Evolutionary conservation across 92 coral and sea anemone genomes (phyloP), one percentile per base, ranked within the genome.

Genomic region (Pocillopora grandis): DNA sequence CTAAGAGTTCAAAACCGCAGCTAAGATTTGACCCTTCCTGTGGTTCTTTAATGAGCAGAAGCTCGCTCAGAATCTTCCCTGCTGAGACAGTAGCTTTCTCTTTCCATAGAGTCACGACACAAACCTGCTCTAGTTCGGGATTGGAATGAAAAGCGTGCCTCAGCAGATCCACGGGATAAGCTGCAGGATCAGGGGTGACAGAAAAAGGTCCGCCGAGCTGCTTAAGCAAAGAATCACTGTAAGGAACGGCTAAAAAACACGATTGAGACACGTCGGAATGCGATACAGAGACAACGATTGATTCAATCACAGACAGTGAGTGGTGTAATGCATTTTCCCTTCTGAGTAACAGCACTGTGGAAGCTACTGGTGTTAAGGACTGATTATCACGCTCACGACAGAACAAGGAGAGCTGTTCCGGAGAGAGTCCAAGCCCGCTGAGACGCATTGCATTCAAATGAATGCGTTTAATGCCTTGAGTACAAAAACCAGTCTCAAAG

Each of bases 71-170:
- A 33, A 96, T 75, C 15, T 52, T 76, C 16, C 97, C 96, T 10
- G 91, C 83, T 58, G 59, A 79, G 66, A 81, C 85, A 35, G 92
- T 87, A 16, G 95, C 98, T 84, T 94, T 90, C 69, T 94, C 91
- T 76, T 70, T 89, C 56, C 90, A 76, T 5, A 95, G 78, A 18
- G 94, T 92, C 58, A 94, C 71, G 23, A 96, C 98, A 70, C 98
- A 96, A 15, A 96, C 96, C 75, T 96, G 98, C 80, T 96, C 98
- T 20, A 92, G 85, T 85, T 96, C 98, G 33, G 98, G 94, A 80
- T 90, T 96, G 75, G 98, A 92, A 71, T 88, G 91, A 81, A 96
- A 94, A 0, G 96, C 89, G 84, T 90, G 98, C 48, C 95, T 91
- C 58, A 91, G 81, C 20, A 93, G 77, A 49, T 95, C 93, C n/a